phyloP scores from a whole-genome alignment of 2,113 vertebrate genomes.

The Columba livia region DNA sequence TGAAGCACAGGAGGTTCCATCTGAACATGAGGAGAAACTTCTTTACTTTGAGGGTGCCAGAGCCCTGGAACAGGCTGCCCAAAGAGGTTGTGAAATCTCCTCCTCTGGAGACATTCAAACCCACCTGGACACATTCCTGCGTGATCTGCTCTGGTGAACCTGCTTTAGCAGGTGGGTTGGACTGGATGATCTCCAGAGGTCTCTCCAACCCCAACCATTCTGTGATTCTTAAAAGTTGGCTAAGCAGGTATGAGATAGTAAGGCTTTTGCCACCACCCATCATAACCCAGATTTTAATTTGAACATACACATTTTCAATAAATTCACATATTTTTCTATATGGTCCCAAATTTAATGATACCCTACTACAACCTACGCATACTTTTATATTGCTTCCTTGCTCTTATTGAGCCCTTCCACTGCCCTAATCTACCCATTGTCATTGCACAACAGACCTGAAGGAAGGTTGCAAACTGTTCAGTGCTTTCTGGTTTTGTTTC shows the following conservation, averaged over 20 bases:
- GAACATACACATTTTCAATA: not conserved
- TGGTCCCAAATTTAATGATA: not conserved
- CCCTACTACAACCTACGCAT: not conserved
- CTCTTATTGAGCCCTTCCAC: not conserved
- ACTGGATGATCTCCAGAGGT: no score
- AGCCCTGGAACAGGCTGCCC: no score
- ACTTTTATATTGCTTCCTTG: not conserved
- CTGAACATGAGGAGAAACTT: no score
- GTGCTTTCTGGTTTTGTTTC: not conserved
- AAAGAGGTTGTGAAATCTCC: no score
- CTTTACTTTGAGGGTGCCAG: no score
- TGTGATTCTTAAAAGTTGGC: not conserved
- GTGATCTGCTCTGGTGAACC: no score
- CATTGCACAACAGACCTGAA: rapidly evolving
- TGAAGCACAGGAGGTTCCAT: no score
- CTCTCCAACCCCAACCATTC: no score
- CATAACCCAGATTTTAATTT: not conserved
- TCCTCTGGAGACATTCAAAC: no score
- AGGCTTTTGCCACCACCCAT: not conserved
- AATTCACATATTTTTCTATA: not conserved
- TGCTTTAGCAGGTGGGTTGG: no score
- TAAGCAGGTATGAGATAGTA: not conserved
- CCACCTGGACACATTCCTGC: no score
- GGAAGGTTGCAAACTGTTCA: not conserved
- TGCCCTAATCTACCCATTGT: not conserved